A percentile compares a stretch with the other conserved stretches of the same genome.
Conservation (phyloP, 2,888 invertebrate genomes). For the Thymelicus acteon region DNA sequence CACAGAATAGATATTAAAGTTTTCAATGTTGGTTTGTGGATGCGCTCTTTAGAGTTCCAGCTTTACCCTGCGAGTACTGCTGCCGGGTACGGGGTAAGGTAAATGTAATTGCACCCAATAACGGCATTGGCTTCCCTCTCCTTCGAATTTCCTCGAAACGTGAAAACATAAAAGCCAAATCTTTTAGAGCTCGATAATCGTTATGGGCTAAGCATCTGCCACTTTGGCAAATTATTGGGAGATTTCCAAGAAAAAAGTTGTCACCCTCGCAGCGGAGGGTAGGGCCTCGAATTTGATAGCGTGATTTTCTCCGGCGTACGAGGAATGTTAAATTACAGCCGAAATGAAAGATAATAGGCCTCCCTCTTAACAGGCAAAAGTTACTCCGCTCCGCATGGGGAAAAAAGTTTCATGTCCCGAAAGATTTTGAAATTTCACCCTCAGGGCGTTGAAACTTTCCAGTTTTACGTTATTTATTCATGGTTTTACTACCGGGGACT, state of each 20-base stretch:
- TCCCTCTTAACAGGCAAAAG: constrained; percentile 71
- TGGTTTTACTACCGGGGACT: constrained; percentile 55
- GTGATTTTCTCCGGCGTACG: constrained; percentile 75
- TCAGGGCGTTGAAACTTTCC: constrained; percentile 54
- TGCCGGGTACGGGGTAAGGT: constrained; percentile 13
- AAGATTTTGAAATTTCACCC: constrained; percentile 76
- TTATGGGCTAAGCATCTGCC: constrained; percentile 80
- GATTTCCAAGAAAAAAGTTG: constrained; percentile 79
- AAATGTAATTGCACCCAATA: constrained; percentile 30
- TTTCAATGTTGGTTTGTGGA: constrained; percentile 4
- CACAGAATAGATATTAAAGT: neutral
- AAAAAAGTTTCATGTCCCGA: constrained; percentile 74
- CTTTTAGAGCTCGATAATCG: constrained; percentile 78
- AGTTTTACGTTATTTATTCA: constrained; percentile 78
- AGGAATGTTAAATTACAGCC: constrained; percentile 82
- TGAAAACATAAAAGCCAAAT: constrained; percentile 56
- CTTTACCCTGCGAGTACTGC: neutral
- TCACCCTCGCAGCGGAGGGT: constrained; percentile 72
- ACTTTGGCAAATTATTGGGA: constrained; percentile 83
- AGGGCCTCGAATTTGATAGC: constrained; percentile 78
- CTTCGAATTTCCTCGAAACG: constrained; percentile 45
- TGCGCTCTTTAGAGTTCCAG: neutral
- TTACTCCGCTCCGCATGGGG: constrained; percentile 54
- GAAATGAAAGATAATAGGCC: constrained; percentile 84
- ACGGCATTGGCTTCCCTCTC: constrained; percentile 41